These are phyloP conservation scores for Thymelicus acteon DNA, from an alignment of 2,888 invertebrate genomes.

Conservation along the genomic window DNA sequence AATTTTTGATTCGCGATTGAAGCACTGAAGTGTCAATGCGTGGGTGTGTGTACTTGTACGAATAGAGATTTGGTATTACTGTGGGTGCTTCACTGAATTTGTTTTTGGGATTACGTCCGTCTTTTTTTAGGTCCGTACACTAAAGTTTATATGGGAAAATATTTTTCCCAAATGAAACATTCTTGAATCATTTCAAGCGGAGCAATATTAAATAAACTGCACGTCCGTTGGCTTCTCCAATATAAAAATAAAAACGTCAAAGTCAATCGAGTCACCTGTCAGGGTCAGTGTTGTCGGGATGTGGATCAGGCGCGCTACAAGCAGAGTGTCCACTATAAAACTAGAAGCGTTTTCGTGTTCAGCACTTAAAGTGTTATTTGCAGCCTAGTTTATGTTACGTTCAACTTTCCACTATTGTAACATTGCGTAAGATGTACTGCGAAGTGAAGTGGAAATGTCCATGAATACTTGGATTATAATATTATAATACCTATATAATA, in stretches of 20 bases:
- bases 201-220: neutral
- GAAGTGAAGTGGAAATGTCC: no score
- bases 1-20: no score
- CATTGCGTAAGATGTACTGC: constrained; percentile 1
- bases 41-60: no score
- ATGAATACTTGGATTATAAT: no score
- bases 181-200: neutral
- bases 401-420: constrained; percentile 8
- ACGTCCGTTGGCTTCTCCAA: neutral
- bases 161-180: no score
- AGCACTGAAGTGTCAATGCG: no score
- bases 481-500: no score
- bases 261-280: constrained; percentile 19
- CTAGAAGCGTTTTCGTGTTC: constrained; percentile 51
- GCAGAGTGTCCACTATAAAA: constrained; percentile 45
- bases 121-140: no score
- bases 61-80: no score
- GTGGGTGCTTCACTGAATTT: no score
- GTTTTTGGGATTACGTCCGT: no score
- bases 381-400: constrained; percentile 6
- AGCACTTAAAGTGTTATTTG: constrained; percentile 29
- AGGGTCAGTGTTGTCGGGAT: constrained; percentile 14
- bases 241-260: neutral
- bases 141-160: no score
- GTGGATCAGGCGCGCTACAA: constrained; percentile 30